Evolutionary conservation across 1,140 invertebrate genomes (phyloP), one percentile per base, ranked within the genome.

Genomic region (Camponotus vicinus): DNA sequence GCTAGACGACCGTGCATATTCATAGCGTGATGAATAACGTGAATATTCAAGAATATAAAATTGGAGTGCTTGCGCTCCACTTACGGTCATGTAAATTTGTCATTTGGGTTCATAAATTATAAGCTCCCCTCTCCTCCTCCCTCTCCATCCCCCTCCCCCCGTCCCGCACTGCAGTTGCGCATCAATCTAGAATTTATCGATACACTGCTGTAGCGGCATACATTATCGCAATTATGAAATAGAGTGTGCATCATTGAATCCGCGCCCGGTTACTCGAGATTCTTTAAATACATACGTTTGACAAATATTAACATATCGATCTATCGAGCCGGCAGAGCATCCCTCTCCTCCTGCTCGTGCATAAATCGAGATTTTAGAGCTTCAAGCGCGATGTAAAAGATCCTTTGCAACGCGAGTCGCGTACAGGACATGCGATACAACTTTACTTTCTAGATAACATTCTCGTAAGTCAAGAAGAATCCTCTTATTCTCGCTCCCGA

Each of bases 1-100:
- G 49, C 49, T 83, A 83, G 69, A 83, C 9, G 52, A 45, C 27
- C 55, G 79, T 83, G 45, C 69, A 83, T 83, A 83, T 83, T 83
- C 79, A 83, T 82, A 59, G 8, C 40, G 13, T 82, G 18, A 82
- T 83, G 57, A 83, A 83, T 83, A 83, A 83, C 55, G 57, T 83
- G 79, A 83, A 83, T 83, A 83, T 83, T 83, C 79, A 75, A 83
- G 79, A 83, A 83, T 83, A 83, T 83, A 83, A 83, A 83, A 83
- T 83, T 75, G 18, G 37, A 73, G 69, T 83, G 79, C 79, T 61
- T 61, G 69, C 55, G 79, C 40, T 73, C 42, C 69, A 83, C 79
- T 83, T 83, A 83, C 55, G 40, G 40, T 40, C 55, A 18, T 75
- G 55, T 75, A 83, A 83, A 75, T 83, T 75, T 83, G 79, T 75